Base-by-base conservation (phyloP, 2,888 invertebrate species). In the Sicus ferrugineus region DNA sequence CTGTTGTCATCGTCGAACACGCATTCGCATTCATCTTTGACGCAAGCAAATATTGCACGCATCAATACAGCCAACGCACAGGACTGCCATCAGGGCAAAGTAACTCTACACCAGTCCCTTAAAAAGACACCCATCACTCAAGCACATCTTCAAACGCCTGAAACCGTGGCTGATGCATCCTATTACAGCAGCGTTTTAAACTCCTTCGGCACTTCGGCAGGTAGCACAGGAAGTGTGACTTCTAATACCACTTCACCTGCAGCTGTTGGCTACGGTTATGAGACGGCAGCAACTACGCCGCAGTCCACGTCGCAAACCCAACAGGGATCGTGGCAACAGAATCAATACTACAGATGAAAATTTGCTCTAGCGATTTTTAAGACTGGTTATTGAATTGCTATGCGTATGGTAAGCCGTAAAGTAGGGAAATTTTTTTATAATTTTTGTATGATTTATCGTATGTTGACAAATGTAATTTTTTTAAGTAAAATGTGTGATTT, bases 41-140 rank as follows among this genome's bases (percentile, higher is more conserved):
- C 82, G 2, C 78, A 76, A 71, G 83, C 83, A 0, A 83, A 83
- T 72, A 74, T 83, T 26, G 81, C 83, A 7, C 79, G 83, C 28
- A 83, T 83, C 19, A 83, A 83, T 72, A 83, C 80, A 64, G 83
- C 81, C 7, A 83, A 83, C 72, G 83, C 82, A 54, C 83, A 83
- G 75, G 83, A 83, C 23, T 83, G 83, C 16, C 83, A 83, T 71
- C 83, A 83, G 67, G 80, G 82, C 54, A 83, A 83, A 73, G 81
- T 82, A 9, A 78, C 82, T 3, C 71, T 83, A 28, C 83, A 83
- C 68, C 83, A 83, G 68, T 77, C 79, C 3, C 77, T 83, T 0
- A 83, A 83, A 69, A 83, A 83, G 70, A 79, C 77, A 14, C 77
- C 76, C 0, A 75, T 75, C 50, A 73, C 74, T n/a, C 75, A 75